Percentiles rank a stretch among this genome's conserved stretches.
phyloP scores from a whole-genome alignment of 2,797 vertebrate species.

The Xyrichtys novacula region DNA sequence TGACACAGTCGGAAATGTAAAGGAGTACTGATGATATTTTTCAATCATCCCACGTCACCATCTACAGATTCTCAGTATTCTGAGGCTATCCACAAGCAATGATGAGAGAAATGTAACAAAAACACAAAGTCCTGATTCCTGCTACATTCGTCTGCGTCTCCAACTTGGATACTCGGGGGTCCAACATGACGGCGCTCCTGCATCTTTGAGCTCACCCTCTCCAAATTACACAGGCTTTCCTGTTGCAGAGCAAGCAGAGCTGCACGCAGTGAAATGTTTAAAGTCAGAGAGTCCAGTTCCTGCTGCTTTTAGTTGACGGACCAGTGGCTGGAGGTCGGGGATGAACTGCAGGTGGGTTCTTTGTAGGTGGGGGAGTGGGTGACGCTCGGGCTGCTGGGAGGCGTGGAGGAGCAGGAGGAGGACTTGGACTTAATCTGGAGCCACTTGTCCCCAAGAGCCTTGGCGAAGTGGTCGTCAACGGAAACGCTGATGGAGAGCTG shows the following conservation, averaged over 20 bases:
- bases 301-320: slow-evolving; percentile 69
- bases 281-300: slow-evolving; percentile 62
- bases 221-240: slow-evolving; percentile 27
- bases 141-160: slow-evolving; percentile 67
- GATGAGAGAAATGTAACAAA: slow-evolving; percentile 65
- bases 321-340: slow-evolving; percentile 73
- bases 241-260: slow-evolving; percentile 51
- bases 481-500: slow-evolving; percentile 85
- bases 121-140: slow-evolving; percentile 29
- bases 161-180: slow-evolving; percentile 26
- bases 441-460: slow-evolving; percentile 88
- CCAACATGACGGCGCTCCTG: slow-evolving; percentile 31
- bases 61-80: slow-evolving; percentile 53
- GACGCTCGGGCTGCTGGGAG: slow-evolving; percentile 83
- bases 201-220: slow-evolving; percentile 45
- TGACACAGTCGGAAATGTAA: slow-evolving; percentile 75
- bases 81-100: slow-evolving; percentile 60
- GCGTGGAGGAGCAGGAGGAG: slow-evolving; percentile 83
- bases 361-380: slow-evolving; percentile 80
- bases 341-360: slow-evolving; percentile 71
- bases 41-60: slow-evolving; percentile 55
- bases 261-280: slow-evolving; percentile 63
- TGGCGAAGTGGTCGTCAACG: slow-evolving; percentile 88
- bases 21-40: slow-evolving; percentile 63
- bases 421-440: slow-evolving; percentile 83